These are phyloP conservation scores for Andrena praecox DNA, from an alignment of 2,888 invertebrate species.

Conservation along the genomic window DNA sequence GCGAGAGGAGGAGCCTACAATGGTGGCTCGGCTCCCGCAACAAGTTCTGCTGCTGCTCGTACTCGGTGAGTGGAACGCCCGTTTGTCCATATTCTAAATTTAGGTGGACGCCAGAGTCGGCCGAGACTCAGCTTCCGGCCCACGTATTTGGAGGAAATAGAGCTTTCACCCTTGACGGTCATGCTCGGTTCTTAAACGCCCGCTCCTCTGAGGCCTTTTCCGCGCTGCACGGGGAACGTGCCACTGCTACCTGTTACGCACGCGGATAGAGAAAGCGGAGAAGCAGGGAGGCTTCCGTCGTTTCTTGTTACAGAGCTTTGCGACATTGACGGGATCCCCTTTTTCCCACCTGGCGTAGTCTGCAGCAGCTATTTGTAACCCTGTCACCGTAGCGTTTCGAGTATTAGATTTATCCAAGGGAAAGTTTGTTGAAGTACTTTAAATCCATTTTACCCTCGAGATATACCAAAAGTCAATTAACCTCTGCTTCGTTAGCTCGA, in stretches of 20 bases:
- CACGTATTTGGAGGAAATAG: conserved; percentile 1
- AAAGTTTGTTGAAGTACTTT: too few species aligned
- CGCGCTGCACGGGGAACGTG: neutral
- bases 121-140: conserved; percentile 6
- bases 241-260: conserved; percentile 49
- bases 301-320: neutral
- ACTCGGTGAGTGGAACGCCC: conserved; percentile 79
- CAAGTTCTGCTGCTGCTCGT: conserved; percentile 83
- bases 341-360: neutral
- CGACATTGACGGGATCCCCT: neutral
- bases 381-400: neutral
- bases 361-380: neutral
- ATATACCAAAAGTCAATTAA: too few species aligned
- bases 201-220: neutral
- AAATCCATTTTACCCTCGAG: too few species aligned
- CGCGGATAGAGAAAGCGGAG: neutral
- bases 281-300: neutral
- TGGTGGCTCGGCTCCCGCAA: conserved; percentile 83
- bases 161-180: neutral
- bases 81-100: conserved; percentile 68
- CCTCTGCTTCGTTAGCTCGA: too few species aligned
- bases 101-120: conserved; percentile 72
- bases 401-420: neutral
- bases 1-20: conserved; percentile 80
- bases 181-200: conserved; percentile 1